Evolutionary conservation across 2,113 vertebrate species (phyloP), one percentile per base, ranked within the genome.

Genomic region (Felis chaus): DNA sequence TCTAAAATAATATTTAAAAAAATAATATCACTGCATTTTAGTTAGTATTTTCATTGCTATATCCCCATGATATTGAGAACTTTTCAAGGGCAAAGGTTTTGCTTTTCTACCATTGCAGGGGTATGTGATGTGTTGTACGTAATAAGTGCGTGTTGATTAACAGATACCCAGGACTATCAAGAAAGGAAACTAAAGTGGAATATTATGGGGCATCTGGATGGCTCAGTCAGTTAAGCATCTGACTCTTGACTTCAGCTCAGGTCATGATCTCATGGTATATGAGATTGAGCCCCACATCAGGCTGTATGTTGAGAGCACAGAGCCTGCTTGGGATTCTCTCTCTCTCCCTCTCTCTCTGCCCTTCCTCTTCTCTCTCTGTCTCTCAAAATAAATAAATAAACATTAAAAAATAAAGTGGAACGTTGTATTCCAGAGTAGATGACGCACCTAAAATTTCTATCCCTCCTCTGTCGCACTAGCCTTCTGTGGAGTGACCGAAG

Each of bases 61-160:
- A 3, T 33, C 4, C 29, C 25, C 29, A 10, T 65, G 39, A 48
- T 5, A 19, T 0, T 57, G n/a, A 89, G 81, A 78, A 27, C 1
- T 45, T 76, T 89, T n/a, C n/a, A 61, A 79, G 12, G 74, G 31
- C 25, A 55, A 79, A 79, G 19, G 7, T 19, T 7, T 63, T 74
- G 39, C 21, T 88, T 89, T 39, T 57, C 1, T 55, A 19, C 65
- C 57, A 27, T 53, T 45, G 4, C 2, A 11, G 27, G 0, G 5
- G 2, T 18, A 0, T 29, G 4, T 39, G n/a, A 63, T 19, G 16
- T 1, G 13, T 1, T 41, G 2, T 8, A n/a, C 21, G 4, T 23
- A 14, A 9, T 6, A 39, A 57, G 69, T 27, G 48, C 12, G 0
- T n/a, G 9, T 31, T 29, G 27, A 39, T 69, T 29, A 25, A 33